A percentile compares a stretch with the other conserved stretches of the same genome.
These are phyloP conservation scores for Gastrophryne carolinensis DNA, from an alignment of 2,797 vertebrate genomes.

Conservation along the genomic window DNA sequence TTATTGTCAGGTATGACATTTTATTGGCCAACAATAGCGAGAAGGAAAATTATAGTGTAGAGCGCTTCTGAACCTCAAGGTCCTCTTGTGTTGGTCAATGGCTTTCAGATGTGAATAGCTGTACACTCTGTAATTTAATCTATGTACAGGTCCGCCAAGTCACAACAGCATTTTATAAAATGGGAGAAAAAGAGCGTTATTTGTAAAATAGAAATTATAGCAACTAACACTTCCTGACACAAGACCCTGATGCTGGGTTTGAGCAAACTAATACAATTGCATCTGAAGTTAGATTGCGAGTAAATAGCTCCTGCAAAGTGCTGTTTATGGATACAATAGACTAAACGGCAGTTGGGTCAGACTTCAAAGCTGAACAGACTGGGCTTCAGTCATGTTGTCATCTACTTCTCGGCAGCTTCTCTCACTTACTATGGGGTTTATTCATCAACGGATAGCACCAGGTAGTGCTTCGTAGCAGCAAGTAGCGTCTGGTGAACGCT, in stretches of 20 bases:
- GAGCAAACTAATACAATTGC: not conserved
- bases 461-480: too few relatives aligned
- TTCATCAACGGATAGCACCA: too few relatives aligned
- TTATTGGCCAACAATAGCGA: slow-evolving; percentile 16
- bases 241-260: slow-evolving; percentile 3
- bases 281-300: not conserved
- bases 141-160: slow-evolving; percentile 2
- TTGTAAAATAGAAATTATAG: not conserved
- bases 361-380: too few relatives aligned
- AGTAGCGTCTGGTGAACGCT: too few relatives aligned
- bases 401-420: too few relatives aligned
- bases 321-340: not conserved
- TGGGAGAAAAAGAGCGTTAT: not conserved
- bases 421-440: too few relatives aligned
- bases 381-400: too few relatives aligned
- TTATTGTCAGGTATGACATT: not conserved
- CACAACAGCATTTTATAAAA: slow-evolving; percentile 7
- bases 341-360: not conserved
- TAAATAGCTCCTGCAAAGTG: not conserved
- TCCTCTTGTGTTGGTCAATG: not conserved
- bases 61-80: slow-evolving; percentile 17
- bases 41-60: slow-evolving; percentile 21
- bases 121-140: slow-evolving; percentile 6
- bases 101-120: not conserved
- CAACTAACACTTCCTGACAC: not conserved